phyloP scores from a whole-genome alignment of 2,797 vertebrate genomes.

The Hippoglossus hippoglossus region DNA sequence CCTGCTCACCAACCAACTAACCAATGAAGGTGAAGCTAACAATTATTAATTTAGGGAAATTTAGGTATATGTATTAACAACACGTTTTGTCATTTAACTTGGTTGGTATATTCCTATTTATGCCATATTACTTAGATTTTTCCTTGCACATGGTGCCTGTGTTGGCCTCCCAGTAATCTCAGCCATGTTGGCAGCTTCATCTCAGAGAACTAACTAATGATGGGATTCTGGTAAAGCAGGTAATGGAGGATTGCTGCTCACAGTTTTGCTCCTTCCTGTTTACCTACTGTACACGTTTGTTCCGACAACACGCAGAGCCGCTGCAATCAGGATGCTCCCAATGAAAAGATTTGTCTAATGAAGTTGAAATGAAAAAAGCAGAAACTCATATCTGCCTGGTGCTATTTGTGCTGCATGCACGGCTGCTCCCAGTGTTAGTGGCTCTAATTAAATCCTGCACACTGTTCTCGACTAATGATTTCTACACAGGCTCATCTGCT shows the following conservation, averaged over 20 bases:
- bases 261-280: neutral
- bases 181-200: no score
- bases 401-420: slow-evolving; percentile 53
- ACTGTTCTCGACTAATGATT: slow-evolving; percentile 61
- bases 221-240: neutral
- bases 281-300: neutral
- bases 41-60: no score
- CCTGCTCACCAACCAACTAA: no score
- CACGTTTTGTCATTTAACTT: no score
- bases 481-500: slow-evolving; percentile 30
- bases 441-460: slow-evolving; percentile 67
- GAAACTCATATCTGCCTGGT: slow-evolving; percentile 47
- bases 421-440: slow-evolving; percentile 39
- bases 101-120: no score
- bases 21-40: no score
- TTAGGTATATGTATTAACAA: no score
- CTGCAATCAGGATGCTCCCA: neutral
- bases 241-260: neutral
- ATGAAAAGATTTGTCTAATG: slow-evolving; percentile 35
- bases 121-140: no score
- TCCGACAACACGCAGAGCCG: neutral
- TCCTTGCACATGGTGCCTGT: no score
- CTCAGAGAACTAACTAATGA: neutral
- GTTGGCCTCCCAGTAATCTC: no score
- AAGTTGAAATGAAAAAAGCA: slow-evolving; percentile 23